Evolutionary conservation across 2,113 vertebrate genomes (phyloP).

Genomic region (Ochotona princeps): DNA sequence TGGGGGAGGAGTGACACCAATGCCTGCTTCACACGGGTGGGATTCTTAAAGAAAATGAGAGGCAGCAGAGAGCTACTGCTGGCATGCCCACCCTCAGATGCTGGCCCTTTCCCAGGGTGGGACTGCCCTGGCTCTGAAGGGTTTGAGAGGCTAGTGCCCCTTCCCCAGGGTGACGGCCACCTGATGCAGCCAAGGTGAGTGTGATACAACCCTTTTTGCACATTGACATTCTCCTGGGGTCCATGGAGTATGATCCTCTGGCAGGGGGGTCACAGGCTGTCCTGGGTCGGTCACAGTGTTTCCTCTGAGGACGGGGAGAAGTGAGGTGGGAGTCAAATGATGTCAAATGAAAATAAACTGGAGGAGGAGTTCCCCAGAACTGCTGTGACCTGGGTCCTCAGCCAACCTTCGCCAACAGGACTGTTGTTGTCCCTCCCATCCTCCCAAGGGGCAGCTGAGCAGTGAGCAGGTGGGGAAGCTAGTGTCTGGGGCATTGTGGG

Average conservation of each 20-base stretch:
- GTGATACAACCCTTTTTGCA: neutral
- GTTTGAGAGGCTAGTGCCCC: neutral
- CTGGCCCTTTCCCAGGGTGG: neutral
- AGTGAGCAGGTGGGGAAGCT: neutral
- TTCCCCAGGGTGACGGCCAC: neutral
- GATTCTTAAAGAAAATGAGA: conserved; percentile 43
- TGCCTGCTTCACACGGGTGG: neutral
- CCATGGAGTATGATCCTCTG: neutral
- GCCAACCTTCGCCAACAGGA: neutral
- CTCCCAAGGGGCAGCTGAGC: neutral
- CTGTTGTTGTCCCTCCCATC: neutral
- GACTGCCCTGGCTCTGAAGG: neutral
- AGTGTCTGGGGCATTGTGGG: neutral
- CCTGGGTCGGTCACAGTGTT: neutral
- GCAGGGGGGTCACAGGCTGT: neutral
- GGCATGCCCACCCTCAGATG: neutral
- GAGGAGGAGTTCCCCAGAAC: neutral
- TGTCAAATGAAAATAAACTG: conserved; percentile 10
- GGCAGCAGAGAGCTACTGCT: neutral
- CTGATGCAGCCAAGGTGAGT: neutral
- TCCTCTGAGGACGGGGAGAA: neutral
- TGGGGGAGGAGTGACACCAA: conserved; percentile 1
- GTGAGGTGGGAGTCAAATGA: neutral
- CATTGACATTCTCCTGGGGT: neutral
- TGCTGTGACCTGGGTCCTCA: neutral